Base-by-base conservation (phyloP, 2,113 vertebrate species). In the Phalacrocorax brasilianus region DNA sequence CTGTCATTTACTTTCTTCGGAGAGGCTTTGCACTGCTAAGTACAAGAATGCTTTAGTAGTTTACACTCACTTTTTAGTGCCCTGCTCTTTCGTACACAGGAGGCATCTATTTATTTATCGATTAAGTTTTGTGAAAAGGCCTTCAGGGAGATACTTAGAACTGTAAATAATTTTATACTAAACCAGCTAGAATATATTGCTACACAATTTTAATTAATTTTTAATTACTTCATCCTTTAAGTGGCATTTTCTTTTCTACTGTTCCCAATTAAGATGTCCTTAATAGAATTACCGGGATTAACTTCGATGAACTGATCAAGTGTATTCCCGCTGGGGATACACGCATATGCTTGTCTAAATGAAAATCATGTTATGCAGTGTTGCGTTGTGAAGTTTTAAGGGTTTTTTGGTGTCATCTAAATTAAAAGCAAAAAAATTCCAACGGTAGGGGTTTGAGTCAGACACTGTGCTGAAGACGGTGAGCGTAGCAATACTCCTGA, bases 231-330 rank as follows among this genome's bases (percentile, higher is more conserved):
- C 4, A 49, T 38, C 22, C 76, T 93, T 73, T 74, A 85, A 89
- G 44, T 74, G 59, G 27, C n/a, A 49, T 92, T 93, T 94, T 90
- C 82, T 94, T 92, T 88, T 74, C 50, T 85, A 32, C 35, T 84
- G 44, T 93, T 96, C 63, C 76, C 21, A 96, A 56, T 95, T 85
- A 94, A 86, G 73, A 58, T 91, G 53, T 76, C 32, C 53, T 77
- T 95, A 95, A 94, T 94, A 35, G 53, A 91, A 47, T 97, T 95
- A 91, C 27, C 71, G 58, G 82, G 72, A 91, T 97, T 95, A 88
- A 50, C 78, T 96, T 74, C 1, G 66, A 53, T 75, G 27, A 87
- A 61, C 35, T 83, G 88, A 85, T 95, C 24, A 20, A 59, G 45
- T 65, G 5, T 65, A 44, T 86, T 94, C 44, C 83, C 28, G 0